Percentiles rank a stretch among this genome's conserved stretches.
These are phyloP conservation scores for Antennarius striatus DNA, from an alignment of 2,113 vertebrate genomes.

Conservation along the genomic window DNA sequence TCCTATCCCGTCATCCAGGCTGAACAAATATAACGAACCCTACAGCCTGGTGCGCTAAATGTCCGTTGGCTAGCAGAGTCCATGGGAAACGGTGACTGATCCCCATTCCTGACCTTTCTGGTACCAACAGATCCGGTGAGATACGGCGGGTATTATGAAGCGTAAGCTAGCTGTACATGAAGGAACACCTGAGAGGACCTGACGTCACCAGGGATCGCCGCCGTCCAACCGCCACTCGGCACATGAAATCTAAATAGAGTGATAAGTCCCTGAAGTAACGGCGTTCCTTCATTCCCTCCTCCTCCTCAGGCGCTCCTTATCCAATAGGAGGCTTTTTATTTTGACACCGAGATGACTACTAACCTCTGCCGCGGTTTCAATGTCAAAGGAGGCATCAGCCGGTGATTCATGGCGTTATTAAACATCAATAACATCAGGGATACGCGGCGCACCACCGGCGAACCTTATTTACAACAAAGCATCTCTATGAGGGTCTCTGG, in stretches of 20 bases:
- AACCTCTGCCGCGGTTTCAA: conserved; percentile 41
- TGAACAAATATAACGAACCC: too few relatives aligned
- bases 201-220: conserved; percentile 47
- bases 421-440: conserved; percentile 35
- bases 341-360: conserved; percentile 40
- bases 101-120: too few relatives aligned
- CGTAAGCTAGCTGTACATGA: conserved; percentile 22
- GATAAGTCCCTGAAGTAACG: conserved; percentile 52
- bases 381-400: conserved; percentile 40
- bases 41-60: too few relatives aligned
- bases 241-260: conserved; percentile 70
- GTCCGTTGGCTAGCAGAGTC: too few relatives aligned
- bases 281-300: conserved; percentile 38
- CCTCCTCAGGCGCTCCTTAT: conserved; percentile 34
- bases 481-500: conserved; percentile 22
- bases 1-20: too few relatives aligned
- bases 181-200: conserved; percentile 54
- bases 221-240: conserved; percentile 58
- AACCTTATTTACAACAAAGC: conserved; percentile 28
- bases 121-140: not conserved
- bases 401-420: conserved; percentile 51
- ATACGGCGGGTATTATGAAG: conserved; percentile 21
- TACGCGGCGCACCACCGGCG: too few relatives aligned
- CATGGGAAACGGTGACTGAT: too few relatives aligned
- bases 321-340: conserved; percentile 36